Percentiles rank a stretch among this genome's conserved stretches.
Conservation (phyloP, 2,113 vertebrate genomes). For the Syngnathoides biaculeatus region DNA sequence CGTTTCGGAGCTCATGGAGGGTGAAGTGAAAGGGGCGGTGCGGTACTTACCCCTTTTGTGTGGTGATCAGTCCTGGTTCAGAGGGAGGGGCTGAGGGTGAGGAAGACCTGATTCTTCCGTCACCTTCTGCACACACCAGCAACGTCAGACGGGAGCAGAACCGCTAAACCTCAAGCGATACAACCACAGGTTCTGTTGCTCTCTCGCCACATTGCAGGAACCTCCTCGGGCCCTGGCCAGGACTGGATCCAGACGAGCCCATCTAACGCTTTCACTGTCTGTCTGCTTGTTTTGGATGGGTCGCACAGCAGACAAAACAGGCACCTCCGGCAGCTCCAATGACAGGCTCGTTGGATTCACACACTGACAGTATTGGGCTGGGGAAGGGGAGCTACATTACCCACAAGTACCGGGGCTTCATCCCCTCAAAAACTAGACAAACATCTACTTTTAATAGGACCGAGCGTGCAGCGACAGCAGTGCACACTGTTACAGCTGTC, state of each 20-base stretch:
- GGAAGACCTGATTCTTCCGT: slow-evolving; percentile 72
- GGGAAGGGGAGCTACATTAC: slow-evolving; percentile 52
- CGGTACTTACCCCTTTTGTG: slow-evolving; percentile 77
- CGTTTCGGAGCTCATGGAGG: slow-evolving; percentile 50
- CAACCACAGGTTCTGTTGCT: slow-evolving; percentile 66
- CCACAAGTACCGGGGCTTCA: slow-evolving; percentile 39
- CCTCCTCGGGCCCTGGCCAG: slow-evolving; percentile 73
- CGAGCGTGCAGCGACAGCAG: slow-evolving; percentile 66
- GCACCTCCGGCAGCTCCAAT: slow-evolving; percentile 68
- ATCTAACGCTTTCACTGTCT: slow-evolving; percentile 61
- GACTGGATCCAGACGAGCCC: slow-evolving; percentile 76
- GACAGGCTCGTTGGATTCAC: slow-evolving; percentile 69
- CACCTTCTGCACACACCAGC: slow-evolving; percentile 68
- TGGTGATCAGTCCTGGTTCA: slow-evolving; percentile 75
- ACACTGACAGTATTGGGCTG: slow-evolving; percentile 54
- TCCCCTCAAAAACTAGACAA: slow-evolving; percentile 49
- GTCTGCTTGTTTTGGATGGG: slow-evolving; percentile 55
- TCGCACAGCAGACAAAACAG: slow-evolving; percentile 62
- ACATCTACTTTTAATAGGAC: slow-evolving; percentile 53
- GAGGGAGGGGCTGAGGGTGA: slow-evolving; percentile 74
- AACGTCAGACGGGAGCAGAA: slow-evolving; percentile 75
- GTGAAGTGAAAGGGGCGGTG: slow-evolving; percentile 60
- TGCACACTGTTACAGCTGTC: slow-evolving; percentile 71
- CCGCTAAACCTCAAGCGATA: slow-evolving; percentile 56
- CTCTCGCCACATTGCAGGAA: slow-evolving; percentile 74